A percentile compares a stretch with the other conserved stretches of the same genome.
These are phyloP conservation scores for Rhagonycha lutea DNA, from an alignment of 2,888 invertebrate genomes.

Conservation along the genomic window DNA sequence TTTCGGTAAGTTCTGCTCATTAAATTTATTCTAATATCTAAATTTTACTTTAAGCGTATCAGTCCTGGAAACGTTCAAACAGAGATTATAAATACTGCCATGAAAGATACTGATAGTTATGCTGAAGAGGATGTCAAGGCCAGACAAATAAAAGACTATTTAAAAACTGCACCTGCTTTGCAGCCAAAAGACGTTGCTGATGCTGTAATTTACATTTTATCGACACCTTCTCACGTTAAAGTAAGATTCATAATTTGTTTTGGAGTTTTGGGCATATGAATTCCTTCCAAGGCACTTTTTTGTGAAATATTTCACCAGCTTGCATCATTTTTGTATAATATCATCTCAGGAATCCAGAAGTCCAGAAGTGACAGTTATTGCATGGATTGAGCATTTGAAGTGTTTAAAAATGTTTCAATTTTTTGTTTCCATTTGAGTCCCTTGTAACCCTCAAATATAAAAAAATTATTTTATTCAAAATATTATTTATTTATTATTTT, in stretches of 20 bases:
- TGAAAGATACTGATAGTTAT: neutral
- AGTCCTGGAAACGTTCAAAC: conserved; percentile 40
- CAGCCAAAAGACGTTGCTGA: conserved; percentile 33
- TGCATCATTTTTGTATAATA: too few species aligned
- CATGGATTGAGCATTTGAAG: too few species aligned
- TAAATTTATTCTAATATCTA: neutral
- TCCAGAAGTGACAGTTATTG: too few species aligned
- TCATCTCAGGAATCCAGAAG: too few species aligned
- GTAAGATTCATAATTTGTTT: conserved; percentile 13
- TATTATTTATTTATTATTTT: too few species aligned
- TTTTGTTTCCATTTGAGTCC: too few species aligned
- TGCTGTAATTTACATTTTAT: conserved; percentile 38
- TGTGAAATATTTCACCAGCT: too few species aligned
- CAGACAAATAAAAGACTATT: neutral
- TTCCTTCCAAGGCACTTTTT: too few species aligned
- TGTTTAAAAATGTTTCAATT: too few species aligned
- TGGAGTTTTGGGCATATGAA: too few species aligned
- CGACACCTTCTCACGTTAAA: conserved; percentile 41
- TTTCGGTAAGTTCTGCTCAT: neutral
- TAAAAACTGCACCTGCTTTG: conserved; percentile 15
- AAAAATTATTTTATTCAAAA: too few species aligned
- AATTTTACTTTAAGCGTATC: conserved; percentile 36
- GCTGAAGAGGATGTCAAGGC: neutral
- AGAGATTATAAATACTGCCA: conserved; percentile 22
- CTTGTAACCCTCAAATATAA: too few species aligned